Base-by-base conservation (phyloP, 2,888 invertebrate species). In the Acanthosepion lycidas region DNA sequence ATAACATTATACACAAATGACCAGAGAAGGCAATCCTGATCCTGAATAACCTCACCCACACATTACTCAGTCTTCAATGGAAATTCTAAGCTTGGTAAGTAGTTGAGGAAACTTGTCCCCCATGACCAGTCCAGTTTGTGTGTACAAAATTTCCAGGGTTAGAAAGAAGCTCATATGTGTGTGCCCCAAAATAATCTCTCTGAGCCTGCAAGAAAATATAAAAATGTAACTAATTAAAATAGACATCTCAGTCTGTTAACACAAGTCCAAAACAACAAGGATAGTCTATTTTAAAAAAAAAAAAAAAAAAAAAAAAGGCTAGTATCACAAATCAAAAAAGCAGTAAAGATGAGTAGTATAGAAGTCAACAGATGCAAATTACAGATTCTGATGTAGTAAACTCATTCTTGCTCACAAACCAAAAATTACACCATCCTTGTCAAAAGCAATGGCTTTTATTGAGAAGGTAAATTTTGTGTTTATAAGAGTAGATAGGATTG, bases 121-220 rank as follows among this genome's bases (percentile, higher is more conserved):
- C 99, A 96, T 99, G 99, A 28, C 99, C 99, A 23, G 99, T 99
- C 99, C 99, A 99, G 98, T 99, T 99, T 95, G 99, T 99, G 97
- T 99, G 99, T 6, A 99, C 98, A 97, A 98, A 99, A 96, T 98
- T 98, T 8, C 99, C 99, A 93, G 99, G 99, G 95, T 98, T 98
- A 9, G 98, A 98, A 94, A 99, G 97, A 94, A 99, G 97, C 98
- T 99, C 99, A 97, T 99, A 99, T 0, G 99, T 99, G 97, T 99
- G 99, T 0, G 99, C 99, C 2, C 99, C 99, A 97, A 99, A 99
- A 97, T 99, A 99, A 97, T 99, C 99, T 91, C 99, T 98, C 97
- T 99, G 99, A 0, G 99, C 99, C 98, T 98, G 97, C 94, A 97
- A 95, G 93, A 55, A 78, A 94, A 94, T 91, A 48, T 55, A n/a